Base-by-base conservation (phyloP, 2,888 invertebrate species). In the Chelonus formosanus region DNA sequence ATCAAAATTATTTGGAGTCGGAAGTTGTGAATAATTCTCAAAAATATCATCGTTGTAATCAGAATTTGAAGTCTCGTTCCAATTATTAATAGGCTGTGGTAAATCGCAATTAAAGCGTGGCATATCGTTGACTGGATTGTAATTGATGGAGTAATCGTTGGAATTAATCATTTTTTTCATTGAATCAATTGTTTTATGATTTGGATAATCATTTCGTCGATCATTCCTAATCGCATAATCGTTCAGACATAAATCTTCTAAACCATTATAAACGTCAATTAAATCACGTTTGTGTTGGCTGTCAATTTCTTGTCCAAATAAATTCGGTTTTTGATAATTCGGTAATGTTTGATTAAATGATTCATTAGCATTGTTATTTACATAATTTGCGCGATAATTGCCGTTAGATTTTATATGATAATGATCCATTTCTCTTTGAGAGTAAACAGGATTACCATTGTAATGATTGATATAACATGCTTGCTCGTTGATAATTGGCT, bases 401-500 rank as follows among this genome's bases (percentile, higher is more conserved):
- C 71, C 61, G 59, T 72, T 75, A 2, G 68, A 32, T 52, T 52
- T 63, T 61, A 72, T 60, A n/a, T 70, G 65, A 65, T 69, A 69
- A 50, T 60, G 59, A 47, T 71, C 70, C 2, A 54, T 36, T 0
- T 73, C 69, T 44, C 67, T 66, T 65, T 56, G 58, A 65, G 55
- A 66, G 6, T 63, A 55, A 54, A 57, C 61, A 70, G 77, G 76
- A 31, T 76, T 77, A 73, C 78, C 80, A 31, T 61, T 63, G 68
- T 76, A 81, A 31, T 73, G 78, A 65, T 73, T 76, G 8, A 67
- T 70, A 47, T 77, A 79, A 3, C 40, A 40, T 40, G 73, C 67
- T 56, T 78, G 76, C 7, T 80, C 79, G 36, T 70, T 72, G 47
- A 74, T 71, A 62, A 79, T 74, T 32, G 88, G 86, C 70, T 88